Base-by-base conservation (phyloP, 2,888 invertebrate genomes). In the Latheticus oryzae region DNA sequence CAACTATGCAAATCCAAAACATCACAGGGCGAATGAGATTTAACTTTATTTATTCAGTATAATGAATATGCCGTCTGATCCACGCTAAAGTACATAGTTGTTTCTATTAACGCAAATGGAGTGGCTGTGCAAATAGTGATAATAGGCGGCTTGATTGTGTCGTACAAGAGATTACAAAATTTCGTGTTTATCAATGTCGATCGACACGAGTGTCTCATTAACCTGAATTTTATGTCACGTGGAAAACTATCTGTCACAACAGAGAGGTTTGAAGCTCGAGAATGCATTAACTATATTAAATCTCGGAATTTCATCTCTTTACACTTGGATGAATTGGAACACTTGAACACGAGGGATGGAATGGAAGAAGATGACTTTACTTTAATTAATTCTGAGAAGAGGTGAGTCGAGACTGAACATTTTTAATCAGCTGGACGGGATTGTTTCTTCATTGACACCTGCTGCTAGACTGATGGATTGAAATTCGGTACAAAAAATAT, bases 81-180 rank as follows among this genome's bases (percentile, higher is more conserved):
- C 53, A 47, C 17, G 42, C 16, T 50, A 33, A 67, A 43, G 45
- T 45, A 52, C 45, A 60, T 42, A 32, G 23, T 58, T 54, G 58
- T 61, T 61, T 58, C 61, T 61, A 51, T 61, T 58, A 61, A 38
- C 58, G 53, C 43, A 53, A 40, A 55, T 58, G 51, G 38, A 47
- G 45, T 54, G 48, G 21, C 56, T 61, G 61, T 42, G 60, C 53
- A 61, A 61, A 61, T 58, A 58, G 47, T 47, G 61, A 61, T 61
- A 58, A 61, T 58, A 30, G 53, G 12, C 7, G 21, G 37, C 32
- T 12, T 45, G 50, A 61, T 55, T 58, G 56, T 51, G 55, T 62
- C 57, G 61, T 62, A 50, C 52, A 55, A 53, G 62, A 59, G 58
- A 63, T 64, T 58, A 53, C 53, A 53, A 58, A 53, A 58, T 58